Percentiles rank a stretch among this genome's conserved stretches.
phyloP scores from a whole-genome alignment of 2,888 invertebrate genomes.

The Atrina japonica region DNA sequence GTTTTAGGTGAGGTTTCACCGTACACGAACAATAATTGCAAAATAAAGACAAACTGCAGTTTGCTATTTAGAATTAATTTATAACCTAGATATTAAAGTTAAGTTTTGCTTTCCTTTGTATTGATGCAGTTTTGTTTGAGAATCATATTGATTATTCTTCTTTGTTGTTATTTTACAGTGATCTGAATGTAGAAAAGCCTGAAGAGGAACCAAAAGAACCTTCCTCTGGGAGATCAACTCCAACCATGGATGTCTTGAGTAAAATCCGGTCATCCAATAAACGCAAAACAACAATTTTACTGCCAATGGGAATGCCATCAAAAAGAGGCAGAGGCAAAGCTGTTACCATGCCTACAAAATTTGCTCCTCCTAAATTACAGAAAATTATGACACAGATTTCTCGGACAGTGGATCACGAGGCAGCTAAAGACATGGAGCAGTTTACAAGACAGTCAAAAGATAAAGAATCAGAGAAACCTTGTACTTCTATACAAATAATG shows the following conservation, averaged over 20 bases:
- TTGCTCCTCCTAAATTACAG: constrained; percentile 53
- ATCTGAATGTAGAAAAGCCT: not conserved
- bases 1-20: no score
- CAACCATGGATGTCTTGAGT: constrained; percentile 23
- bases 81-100: no score
- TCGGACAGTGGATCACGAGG: constrained; percentile 11
- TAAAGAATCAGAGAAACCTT: not conserved
- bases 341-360: constrained; percentile 50
- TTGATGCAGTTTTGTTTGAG: constrained; percentile 1
- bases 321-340: constrained; percentile 60
- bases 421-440: no score
- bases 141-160: constrained; percentile 7
- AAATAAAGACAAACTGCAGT: no score
- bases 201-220: not conserved
- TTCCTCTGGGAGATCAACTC: not conserved
- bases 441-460: not conserved
- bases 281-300: constrained; percentile 64
- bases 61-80: no score
- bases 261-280: constrained; percentile 51
- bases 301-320: constrained; percentile 66
- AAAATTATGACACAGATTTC: constrained; percentile 54
- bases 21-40: no score
- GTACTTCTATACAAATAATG: not conserved
- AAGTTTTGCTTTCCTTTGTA: no score
- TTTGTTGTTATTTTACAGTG: not conserved